These are phyloP conservation scores for Pteropus rufus DNA, from an alignment of 2,797 vertebrate species.

Conservation along the genomic window DNA sequence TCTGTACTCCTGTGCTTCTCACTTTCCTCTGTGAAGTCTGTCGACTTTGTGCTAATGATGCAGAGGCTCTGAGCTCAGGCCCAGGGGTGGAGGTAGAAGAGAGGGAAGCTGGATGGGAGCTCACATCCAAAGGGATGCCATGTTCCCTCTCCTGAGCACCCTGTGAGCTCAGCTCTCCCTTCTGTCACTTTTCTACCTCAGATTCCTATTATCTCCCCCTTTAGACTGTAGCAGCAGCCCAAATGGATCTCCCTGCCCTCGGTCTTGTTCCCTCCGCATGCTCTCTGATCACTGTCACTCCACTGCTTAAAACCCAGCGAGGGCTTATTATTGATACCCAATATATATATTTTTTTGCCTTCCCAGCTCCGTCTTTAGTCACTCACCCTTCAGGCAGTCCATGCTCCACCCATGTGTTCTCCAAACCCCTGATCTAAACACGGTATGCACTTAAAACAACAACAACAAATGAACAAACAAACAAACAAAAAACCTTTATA, in stretches of 20 bases:
- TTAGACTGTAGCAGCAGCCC: not conserved
- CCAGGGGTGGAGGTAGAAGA: not conserved
- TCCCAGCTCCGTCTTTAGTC: not conserved
- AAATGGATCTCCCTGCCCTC: not conserved
- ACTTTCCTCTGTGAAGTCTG: constrained; percentile 60
- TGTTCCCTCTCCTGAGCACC: not conserved
- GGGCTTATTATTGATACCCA: not conserved
- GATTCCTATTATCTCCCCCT: not conserved
- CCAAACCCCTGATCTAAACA: not conserved
- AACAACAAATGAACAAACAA: not conserved
- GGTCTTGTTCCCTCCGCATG: not conserved
- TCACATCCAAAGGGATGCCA: not conserved
- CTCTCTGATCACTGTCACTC: not conserved
- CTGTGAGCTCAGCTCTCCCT: not conserved
- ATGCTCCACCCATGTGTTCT: not conserved
- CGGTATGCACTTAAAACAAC: not conserved
- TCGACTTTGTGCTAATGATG: constrained; percentile 40
- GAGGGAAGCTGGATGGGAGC: not conserved
- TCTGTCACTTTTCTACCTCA: not conserved
- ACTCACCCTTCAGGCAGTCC: not conserved
- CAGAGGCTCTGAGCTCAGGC: constrained; percentile 17
- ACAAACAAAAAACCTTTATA: not conserved
- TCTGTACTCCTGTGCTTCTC: constrained; percentile 10
- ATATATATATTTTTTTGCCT: not conserved
- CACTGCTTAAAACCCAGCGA: not conserved